Base-by-base conservation (phyloP, 1,140 invertebrate genomes). In the Spodoptera frugiperda region DNA sequence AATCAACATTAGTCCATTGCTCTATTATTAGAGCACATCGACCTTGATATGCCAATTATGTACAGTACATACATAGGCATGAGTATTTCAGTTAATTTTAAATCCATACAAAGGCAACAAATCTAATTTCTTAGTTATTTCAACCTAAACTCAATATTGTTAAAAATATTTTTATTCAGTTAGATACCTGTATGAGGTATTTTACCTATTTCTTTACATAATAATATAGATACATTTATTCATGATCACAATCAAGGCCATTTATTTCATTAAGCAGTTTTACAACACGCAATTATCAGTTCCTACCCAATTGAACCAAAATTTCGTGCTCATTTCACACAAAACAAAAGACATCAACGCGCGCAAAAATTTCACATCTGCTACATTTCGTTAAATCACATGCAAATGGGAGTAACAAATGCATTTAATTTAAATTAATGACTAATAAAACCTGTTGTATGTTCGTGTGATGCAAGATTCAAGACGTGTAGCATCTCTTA, bases 281-380 rank as follows among this genome's bases (percentile, higher is more conserved):
- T n/a, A n/a, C 25, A 25, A 25, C 25, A 25, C 0, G 5, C 25
- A 25, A 2, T 4, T 1, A 25, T 1, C 2, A 3, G 2, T 25
- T 25, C 2, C 25, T 25, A 0, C 15, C 9, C 17, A 33, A 12
- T 3, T 9, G 12, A 44, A 33, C 0, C 15, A 17, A 61, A 59
- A 30, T 3, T 5, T 25, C 2, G 25, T 25, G n/a, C 19, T 25
- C n/a, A 44, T 30, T n/a, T n/a, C n/a, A 70, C 3, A 11, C n/a
- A 33, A 30, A 70, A 53, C 67, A 54, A 70, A 70, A 70, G 49
- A 70, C 67, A 70, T 70, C 48, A 70, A 70, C 67, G 67, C 67
- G 48, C 21, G 51, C 49, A 54, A 39, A 30, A 39, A 9, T 5
- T 15, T 53, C 15, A 53, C 25, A 30, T 30, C 19, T 33, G 9